These are phyloP conservation scores for Yponomeuta evonymella DNA, from an alignment of 2,888 invertebrate genomes.

Conservation along the genomic window DNA sequence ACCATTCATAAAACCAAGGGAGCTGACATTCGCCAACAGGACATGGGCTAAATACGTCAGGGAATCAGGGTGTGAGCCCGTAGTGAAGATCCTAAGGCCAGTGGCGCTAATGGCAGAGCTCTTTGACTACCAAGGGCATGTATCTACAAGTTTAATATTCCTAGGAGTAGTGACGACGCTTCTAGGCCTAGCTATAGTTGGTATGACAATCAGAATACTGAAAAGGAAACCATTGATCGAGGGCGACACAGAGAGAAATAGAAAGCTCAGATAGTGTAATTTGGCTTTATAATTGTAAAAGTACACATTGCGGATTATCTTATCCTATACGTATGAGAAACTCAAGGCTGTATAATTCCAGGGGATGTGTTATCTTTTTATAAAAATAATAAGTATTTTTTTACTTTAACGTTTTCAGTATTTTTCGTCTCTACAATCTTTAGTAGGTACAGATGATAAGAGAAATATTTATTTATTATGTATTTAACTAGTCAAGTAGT, in stretches of 20 bases:
- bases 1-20: constrained; percentile 75
- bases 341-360: background rate
- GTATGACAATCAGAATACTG: constrained; percentile 56
- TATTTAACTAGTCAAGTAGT: constrained; percentile 4
- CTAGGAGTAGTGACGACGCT: constrained; percentile 50
- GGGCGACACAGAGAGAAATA: constrained; percentile 44
- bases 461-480: background rate
- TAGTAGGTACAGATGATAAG: background rate
- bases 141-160: constrained; percentile 48
- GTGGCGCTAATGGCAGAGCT: constrained; percentile 51
- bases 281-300: background rate
- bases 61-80: constrained; percentile 78
- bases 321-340: background rate
- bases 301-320: background rate
- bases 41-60: constrained; percentile 85
- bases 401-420: background rate
- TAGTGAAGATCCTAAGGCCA: constrained; percentile 66
- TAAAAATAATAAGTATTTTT: background rate
- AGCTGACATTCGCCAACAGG: constrained; percentile 75
- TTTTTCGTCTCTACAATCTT: background rate
- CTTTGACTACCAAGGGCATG: constrained; percentile 29
- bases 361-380: background rate
- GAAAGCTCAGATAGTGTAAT: constrained; percentile 51
- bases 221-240: constrained; percentile 30
- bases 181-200: constrained; percentile 45